Evolutionary conservation across 2,113 vertebrate genomes (phyloP).

Genomic region (Canis aureus): DNA sequence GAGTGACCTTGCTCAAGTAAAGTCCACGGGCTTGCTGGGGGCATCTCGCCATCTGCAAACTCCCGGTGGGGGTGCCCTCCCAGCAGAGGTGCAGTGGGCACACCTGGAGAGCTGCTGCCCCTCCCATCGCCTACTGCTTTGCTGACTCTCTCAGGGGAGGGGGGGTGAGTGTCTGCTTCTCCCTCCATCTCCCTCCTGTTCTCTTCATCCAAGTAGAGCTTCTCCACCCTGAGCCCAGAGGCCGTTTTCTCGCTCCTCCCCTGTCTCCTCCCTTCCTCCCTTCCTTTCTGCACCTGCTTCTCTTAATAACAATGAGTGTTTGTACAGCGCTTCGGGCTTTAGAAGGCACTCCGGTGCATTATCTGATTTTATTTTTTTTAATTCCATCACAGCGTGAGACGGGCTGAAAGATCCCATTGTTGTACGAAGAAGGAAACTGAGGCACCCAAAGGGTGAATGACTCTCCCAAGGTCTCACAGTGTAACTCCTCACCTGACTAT

Average conservation of each 20-base stretch:
- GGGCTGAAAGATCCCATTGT: neutral
- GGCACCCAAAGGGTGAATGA: neutral
- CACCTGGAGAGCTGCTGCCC: neutral
- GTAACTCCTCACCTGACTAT: neutral
- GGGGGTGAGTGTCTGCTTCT: neutral
- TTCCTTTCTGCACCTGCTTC: neutral
- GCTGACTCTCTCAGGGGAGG: neutral
- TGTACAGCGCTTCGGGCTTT: slow-evolving; percentile 3
- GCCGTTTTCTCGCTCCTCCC: neutral
- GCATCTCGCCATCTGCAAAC: neutral
- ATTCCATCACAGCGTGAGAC: neutral
- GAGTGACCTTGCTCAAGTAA: neutral
- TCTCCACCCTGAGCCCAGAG: neutral
- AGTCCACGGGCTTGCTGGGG: neutral
- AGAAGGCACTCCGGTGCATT: neutral
- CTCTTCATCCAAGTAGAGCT: neutral
- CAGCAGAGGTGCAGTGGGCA: neutral
- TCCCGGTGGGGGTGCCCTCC: neutral
- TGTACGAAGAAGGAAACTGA: neutral
- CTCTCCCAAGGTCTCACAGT: neutral
- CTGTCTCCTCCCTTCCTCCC: neutral
- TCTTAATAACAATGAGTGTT: neutral
- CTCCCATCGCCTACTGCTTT: neutral
- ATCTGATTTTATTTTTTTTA: slow-evolving; percentile 39
- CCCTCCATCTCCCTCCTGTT: neutral